These are phyloP conservation scores for Mormyrus lacerda DNA, from an alignment of 2,113 vertebrate genomes.

Conservation along the genomic window DNA sequence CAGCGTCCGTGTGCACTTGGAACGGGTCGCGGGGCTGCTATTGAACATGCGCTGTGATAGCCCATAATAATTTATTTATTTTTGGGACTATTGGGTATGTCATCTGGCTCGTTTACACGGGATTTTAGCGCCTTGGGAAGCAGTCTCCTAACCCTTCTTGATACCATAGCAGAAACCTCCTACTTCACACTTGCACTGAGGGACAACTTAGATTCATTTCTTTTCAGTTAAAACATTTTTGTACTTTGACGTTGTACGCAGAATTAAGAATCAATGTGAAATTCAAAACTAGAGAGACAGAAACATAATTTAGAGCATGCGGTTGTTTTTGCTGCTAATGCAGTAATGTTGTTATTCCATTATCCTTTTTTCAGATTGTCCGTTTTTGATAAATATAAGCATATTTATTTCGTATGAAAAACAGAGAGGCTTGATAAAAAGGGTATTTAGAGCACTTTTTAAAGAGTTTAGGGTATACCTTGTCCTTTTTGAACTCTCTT, in stretches of 20 bases:
- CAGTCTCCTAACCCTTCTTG: not conserved
- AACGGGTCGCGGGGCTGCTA: not conserved
- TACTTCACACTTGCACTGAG: not conserved
- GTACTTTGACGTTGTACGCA: not conserved
- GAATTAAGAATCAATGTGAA: constrained; percentile 9
- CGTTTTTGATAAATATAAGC: constrained; percentile 2
- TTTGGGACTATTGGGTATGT: constrained; percentile 11
- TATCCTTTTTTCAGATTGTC: not conserved
- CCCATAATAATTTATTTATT: constrained; percentile 11
- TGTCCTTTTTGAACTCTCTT: not conserved
- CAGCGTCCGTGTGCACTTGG: not conserved
- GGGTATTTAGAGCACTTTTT: not conserved
- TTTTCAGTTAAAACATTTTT: constrained; percentile 11
- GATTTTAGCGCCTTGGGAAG: not conserved
- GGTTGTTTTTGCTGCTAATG: not conserved
- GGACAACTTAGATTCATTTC: not conserved
- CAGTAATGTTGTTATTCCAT: not conserved
- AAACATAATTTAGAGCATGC: not conserved
- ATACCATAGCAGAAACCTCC: not conserved
- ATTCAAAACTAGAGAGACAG: constrained; percentile 12
- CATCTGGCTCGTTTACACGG: not conserved
- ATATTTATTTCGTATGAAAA: constrained; percentile 1
- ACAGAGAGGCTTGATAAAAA: not conserved
- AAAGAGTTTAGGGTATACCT: not conserved
- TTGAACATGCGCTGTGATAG: constrained; percentile 15